phyloP scores from a whole-genome alignment of 1,140 invertebrate genomes.

The Saxidomus purpurata region DNA sequence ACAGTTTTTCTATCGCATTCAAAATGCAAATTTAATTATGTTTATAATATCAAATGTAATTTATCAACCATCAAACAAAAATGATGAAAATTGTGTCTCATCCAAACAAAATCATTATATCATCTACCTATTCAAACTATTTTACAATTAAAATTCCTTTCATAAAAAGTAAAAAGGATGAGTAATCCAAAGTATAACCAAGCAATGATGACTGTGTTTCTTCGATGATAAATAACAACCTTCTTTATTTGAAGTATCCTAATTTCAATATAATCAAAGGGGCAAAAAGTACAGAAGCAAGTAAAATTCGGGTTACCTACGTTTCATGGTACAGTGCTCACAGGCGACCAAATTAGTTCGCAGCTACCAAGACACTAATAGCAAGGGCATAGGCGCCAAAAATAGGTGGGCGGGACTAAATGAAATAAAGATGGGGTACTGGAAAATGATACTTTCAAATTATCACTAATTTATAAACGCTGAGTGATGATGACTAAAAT shows the following conservation, averaged over 20 bases:
- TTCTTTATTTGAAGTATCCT: constrained; percentile 36
- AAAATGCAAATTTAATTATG: too few species aligned
- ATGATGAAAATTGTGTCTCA: constrained; percentile 22
- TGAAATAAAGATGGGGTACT: constrained; percentile 19
- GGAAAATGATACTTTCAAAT: constrained; percentile 29
- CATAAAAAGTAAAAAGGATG: constrained; percentile 9
- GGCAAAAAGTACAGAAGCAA: constrained; percentile 32
- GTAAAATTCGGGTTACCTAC: constrained; percentile 5
- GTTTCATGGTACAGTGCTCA: constrained; percentile 6
- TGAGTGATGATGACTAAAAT: constrained; percentile 8
- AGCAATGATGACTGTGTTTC: constrained; percentile 34
- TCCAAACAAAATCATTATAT: constrained; percentile 8
- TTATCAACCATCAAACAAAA: too few species aligned
- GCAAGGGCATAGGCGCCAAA: constrained; percentile 5
- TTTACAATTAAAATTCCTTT: constrained; percentile 50
- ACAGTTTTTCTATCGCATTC: too few species aligned
- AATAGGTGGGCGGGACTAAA: constrained; percentile 27
- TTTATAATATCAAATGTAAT: too few species aligned
- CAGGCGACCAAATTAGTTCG: constrained; percentile 20
- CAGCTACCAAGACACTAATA: background rate
- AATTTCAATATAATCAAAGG: constrained; percentile 38
- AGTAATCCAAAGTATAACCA: constrained; percentile 10
- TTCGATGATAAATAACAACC: constrained; percentile 17
- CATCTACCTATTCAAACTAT: constrained; percentile 11
- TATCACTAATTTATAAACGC: constrained; percentile 26